phyloP scores from a whole-genome alignment of 2,113 vertebrate genomes.

The Scalopus aquaticus region DNA sequence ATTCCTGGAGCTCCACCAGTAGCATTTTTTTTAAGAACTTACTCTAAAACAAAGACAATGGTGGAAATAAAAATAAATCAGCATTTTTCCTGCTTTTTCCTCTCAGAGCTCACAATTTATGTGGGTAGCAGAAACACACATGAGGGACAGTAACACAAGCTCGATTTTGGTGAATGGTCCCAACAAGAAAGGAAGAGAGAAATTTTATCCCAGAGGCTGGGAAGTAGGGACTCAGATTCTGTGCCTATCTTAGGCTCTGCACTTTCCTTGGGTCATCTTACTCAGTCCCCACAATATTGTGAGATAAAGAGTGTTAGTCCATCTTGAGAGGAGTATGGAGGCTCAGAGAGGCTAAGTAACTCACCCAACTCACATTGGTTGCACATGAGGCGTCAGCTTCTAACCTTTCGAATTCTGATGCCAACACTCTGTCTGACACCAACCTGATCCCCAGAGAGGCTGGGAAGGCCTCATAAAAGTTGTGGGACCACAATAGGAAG shows the following conservation, averaged over 20 bases:
- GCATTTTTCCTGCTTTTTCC: not conserved
- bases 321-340: not conserved
- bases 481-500: not conserved
- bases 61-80: not conserved
- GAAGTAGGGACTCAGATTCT: not conserved
- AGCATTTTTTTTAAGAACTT: not conserved
- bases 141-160: not conserved
- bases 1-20: constrained; percentile 30
- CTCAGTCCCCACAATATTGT: not conserved
- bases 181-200: not conserved
- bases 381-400: not conserved
- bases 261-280: not conserved
- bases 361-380: not conserved
- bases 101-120: not conserved
- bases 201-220: not conserved
- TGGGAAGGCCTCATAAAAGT: not conserved
- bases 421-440: not conserved
- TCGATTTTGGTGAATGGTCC: not conserved
- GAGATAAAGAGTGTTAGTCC: not conserved
- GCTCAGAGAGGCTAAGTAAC: not conserved
- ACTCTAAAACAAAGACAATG: not conserved
- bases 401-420: not conserved
- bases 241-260: not conserved
- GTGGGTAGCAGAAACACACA: not conserved
- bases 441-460: not conserved